phyloP scores from a whole-genome alignment of 1,140 invertebrate species.

The Centruroides sculpturatus region DNA sequence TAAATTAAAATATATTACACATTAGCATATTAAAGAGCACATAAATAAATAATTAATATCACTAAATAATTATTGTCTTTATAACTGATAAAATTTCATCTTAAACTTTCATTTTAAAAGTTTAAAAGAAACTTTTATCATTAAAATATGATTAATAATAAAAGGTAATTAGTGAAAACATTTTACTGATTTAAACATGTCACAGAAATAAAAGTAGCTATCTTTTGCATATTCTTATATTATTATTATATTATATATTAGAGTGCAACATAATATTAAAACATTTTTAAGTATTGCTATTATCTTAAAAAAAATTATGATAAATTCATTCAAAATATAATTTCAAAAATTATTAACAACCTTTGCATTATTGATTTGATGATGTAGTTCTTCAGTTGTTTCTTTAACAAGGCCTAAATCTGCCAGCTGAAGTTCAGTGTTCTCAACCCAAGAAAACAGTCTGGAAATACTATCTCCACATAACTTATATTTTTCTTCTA shows the following conservation, averaged over 20 bases:
- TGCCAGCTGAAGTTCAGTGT: conserved; percentile 71
- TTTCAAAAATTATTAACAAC: conserved; percentile 28
- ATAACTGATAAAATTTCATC: neutral
- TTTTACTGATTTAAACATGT: too few species aligned
- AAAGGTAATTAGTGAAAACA: too few species aligned
- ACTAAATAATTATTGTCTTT: neutral
- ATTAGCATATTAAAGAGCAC: neutral
- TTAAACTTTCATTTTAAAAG: too few species aligned
- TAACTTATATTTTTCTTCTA: conserved; percentile 82
- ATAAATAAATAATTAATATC: neutral
- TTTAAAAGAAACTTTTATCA: too few species aligned
- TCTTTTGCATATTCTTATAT: too few species aligned
- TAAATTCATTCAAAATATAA: neutral
- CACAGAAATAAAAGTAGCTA: too few species aligned
- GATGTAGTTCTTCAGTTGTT: conserved; percentile 68
- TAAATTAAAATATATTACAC: neutral
- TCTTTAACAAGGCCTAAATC: conserved; percentile 76
- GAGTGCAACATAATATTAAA: too few species aligned
- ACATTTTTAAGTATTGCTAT: too few species aligned
- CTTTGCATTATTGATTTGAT: conserved; percentile 74
- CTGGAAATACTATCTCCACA: conserved; percentile 71
- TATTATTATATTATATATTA: too few species aligned
- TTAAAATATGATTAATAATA: too few species aligned
- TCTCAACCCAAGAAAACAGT: conserved; percentile 71
- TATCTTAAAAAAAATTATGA: neutral